Conservation (phyloP, 1,140 invertebrate species). For the Neelides sp. region DNA sequence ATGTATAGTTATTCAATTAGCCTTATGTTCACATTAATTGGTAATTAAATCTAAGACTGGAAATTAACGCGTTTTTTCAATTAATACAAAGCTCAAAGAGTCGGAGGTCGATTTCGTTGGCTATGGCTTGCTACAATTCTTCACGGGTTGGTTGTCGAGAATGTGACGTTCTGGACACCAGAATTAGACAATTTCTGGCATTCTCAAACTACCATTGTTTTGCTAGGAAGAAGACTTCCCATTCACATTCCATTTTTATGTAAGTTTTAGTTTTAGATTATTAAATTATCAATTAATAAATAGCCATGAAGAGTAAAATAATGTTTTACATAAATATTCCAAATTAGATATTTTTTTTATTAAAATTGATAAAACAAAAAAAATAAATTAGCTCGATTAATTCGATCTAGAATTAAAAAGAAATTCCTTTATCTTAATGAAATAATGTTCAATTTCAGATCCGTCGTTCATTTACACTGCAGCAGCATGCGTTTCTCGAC, state of each 20-base stretch:
- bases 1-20: neutral
- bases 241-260: slow-evolving; percentile 57
- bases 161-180: slow-evolving; percentile 46
- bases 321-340: neutral
- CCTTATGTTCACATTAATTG: slow-evolving; percentile 7
- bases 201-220: slow-evolving; percentile 54
- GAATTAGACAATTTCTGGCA: slow-evolving; percentile 66
- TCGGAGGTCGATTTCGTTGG: slow-evolving; percentile 54
- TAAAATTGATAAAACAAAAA: slow-evolving; percentile 1
- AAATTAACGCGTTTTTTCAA: slow-evolving; percentile 23
- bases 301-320: neutral
- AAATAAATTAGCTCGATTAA: neutral
- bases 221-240: slow-evolving; percentile 52
- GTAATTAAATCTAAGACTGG: slow-evolving; percentile 22
- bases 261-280: slow-evolving; percentile 39
- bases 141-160: slow-evolving; percentile 52
- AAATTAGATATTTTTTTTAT: neutral
- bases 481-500: slow-evolving; percentile 47
- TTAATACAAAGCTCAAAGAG: slow-evolving; percentile 52
- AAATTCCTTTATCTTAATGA: neutral
- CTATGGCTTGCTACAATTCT: slow-evolving; percentile 54
- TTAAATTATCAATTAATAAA: neutral
- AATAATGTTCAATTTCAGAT: slow-evolving; percentile 45
- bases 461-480: slow-evolving; percentile 61
- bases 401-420: neutral